A percentile compares a stretch with the other conserved stretches of the same genome.
phyloP scores from a whole-genome alignment of 2,888 invertebrate species.

The Fissipunctia ypsillon region DNA sequence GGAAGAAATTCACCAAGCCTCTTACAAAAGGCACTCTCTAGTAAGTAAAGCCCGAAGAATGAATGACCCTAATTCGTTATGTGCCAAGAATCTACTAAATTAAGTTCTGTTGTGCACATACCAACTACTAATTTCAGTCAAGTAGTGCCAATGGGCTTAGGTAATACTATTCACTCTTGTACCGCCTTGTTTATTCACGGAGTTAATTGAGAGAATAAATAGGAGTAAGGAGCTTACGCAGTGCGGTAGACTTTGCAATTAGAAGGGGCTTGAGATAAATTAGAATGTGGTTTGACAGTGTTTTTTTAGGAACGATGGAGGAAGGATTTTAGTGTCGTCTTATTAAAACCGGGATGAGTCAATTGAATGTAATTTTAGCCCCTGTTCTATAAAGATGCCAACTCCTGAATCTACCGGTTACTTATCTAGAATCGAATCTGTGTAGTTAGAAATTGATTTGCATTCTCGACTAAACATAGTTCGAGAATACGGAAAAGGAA shows the following conservation, averaged over 20 bases:
- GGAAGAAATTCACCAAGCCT: constrained; percentile 23
- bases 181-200: constrained; percentile 47
- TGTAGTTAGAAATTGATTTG: constrained; percentile 12
- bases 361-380: neutral
- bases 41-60: constrained; percentile 32
- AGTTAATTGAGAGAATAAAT: constrained; percentile 58
- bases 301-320: neutral
- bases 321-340: neutral
- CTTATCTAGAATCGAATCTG: constrained; percentile 18
- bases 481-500: neutral
- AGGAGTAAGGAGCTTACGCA: constrained; percentile 32
- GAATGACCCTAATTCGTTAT: constrained; percentile 59
- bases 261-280: constrained; percentile 23
- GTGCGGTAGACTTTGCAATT: constrained; percentile 37
- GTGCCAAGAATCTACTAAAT: constrained; percentile 59
- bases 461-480: neutral
- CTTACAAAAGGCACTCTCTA: constrained; percentile 12
- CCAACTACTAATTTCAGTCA: constrained; percentile 52
- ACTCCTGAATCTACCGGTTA: neutral
- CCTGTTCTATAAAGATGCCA: neutral
- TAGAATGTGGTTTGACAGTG: constrained; percentile 10
- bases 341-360: neutral
- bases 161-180: constrained; percentile 34
- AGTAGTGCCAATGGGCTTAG: constrained; percentile 51
- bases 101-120: constrained; percentile 56